phyloP scores from a whole-genome alignment of 2,888 invertebrate genomes.

The Patella pellucida region DNA sequence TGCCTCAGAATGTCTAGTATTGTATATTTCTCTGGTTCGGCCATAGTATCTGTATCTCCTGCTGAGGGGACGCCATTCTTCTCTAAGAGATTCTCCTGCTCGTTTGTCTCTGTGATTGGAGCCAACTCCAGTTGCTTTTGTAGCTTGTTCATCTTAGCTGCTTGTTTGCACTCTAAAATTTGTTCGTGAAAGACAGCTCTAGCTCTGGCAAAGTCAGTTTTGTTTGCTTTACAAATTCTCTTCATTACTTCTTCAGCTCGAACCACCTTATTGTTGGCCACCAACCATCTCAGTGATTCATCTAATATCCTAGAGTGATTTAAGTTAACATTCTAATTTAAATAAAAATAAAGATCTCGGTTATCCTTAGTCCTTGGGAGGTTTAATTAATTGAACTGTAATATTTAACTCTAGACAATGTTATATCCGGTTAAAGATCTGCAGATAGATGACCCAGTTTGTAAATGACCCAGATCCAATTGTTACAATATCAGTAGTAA shows the following conservation, averaged over 20 bases:
- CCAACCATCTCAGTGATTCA: slow-evolving; percentile 60
- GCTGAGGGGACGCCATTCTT: neutral
- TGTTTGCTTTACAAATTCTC: slow-evolving; percentile 20
- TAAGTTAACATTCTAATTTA: too few species aligned
- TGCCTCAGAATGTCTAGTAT: slow-evolving; percentile 44
- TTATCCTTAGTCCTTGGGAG: too few species aligned
- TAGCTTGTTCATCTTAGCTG: neutral
- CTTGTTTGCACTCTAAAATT: neutral
- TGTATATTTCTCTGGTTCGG: slow-evolving; percentile 35
- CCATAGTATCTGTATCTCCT: neutral
- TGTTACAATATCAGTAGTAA: too few species aligned
- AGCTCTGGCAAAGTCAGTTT: slow-evolving; percentile 13
- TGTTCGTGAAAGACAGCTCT: slow-evolving; percentile 9
- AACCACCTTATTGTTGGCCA: slow-evolving; percentile 46
- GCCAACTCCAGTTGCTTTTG: neutral
- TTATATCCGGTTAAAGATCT: too few species aligned
- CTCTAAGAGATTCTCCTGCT: neutral
- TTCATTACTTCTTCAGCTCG: slow-evolving; percentile 42
- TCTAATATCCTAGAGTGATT: slow-evolving; percentile 46
- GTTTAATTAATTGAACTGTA: too few species aligned
- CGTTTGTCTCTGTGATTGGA: neutral
- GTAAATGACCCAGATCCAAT: too few species aligned
- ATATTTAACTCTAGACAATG: too few species aligned
- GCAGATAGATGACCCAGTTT: too few species aligned
- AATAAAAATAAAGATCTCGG: too few species aligned